These are phyloP conservation scores for Raja brachyura DNA, from an alignment of 2,113 vertebrate species.

Conservation along the genomic window DNA sequence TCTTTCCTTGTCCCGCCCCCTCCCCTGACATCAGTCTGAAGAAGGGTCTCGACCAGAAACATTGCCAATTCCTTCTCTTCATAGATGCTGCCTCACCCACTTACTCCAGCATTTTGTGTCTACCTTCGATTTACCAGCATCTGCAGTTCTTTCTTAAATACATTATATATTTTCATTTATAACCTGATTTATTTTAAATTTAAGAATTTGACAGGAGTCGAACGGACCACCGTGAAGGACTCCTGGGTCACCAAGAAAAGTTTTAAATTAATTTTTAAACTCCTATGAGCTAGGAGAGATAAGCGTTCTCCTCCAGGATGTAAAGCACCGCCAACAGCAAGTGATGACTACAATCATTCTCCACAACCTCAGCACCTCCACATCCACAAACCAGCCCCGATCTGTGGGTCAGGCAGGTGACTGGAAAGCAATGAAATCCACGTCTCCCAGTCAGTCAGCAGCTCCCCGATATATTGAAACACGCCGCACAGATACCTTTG, in stretches of 20 bases:
- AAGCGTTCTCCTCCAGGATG: neutral
- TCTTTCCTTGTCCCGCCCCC: too few species aligned
- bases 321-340: neutral
- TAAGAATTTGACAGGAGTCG: neutral
- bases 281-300: neutral
- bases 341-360: neutral
- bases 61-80: too few species aligned
- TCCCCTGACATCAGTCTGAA: too few species aligned
- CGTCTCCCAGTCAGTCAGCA: neutral
- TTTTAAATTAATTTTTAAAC: neutral
- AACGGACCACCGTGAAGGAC: neutral
- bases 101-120: too few species aligned
- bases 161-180: too few species aligned
- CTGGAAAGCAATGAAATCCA: neutral
- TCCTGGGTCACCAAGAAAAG: too few species aligned
- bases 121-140: too few species aligned
- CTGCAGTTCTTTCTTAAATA: too few species aligned
- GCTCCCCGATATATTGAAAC: neutral
- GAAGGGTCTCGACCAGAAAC: too few species aligned
- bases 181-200: neutral
- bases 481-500: neutral
- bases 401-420: neutral
- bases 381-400: too few species aligned
- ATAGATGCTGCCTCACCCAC: too few species aligned
- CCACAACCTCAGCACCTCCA: neutral